Percentiles rank a stretch among this genome's conserved stretches.
These are phyloP conservation scores for Platerodrilus igneus DNA, from an alignment of 2,888 invertebrate genomes.

Conservation along the genomic window DNA sequence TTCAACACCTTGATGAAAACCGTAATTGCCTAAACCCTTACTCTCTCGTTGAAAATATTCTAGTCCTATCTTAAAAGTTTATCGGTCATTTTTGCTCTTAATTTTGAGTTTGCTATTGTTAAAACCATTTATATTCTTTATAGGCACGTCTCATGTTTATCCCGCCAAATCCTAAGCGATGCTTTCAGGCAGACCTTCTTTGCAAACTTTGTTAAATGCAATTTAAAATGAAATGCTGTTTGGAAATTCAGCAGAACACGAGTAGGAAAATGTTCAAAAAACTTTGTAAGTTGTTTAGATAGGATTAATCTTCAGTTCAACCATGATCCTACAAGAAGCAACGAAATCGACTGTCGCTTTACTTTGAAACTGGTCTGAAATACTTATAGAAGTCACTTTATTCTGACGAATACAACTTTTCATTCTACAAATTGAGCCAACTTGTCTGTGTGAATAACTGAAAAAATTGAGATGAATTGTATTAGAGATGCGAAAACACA, in stretches of 20 bases:
- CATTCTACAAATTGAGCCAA: conserved; percentile 36
- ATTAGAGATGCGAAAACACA: no score
- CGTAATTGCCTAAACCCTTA: conserved; percentile 22
- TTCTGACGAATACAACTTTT: conserved; percentile 32
- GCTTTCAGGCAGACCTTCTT: conserved; percentile 15
- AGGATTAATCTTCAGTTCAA: conserved; percentile 25
- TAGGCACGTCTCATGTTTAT: conserved; percentile 9
- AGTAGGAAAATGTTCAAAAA: conserved; percentile 14
- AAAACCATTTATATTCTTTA: conserved; percentile 10
- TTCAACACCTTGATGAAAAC: conserved; percentile 36
- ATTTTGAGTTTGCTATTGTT: conserved; percentile 27
- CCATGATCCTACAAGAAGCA: conserved; percentile 24
- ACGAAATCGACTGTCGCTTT: conserved; percentile 27
- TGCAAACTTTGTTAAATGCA: conserved; percentile 11
- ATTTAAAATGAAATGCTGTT: conserved; percentile 11
- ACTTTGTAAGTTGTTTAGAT: conserved; percentile 15
- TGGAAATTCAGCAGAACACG: conserved; percentile 16
- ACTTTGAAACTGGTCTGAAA: conserved; percentile 25
- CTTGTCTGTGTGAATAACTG: conserved; percentile 31
- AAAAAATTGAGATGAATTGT: conserved; percentile 9
- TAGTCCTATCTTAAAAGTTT: conserved; percentile 37
- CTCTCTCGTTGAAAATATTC: conserved; percentile 32
- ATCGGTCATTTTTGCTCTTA: conserved; percentile 39
- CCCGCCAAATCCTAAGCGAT: conserved; percentile 11
- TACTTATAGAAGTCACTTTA: conserved; percentile 20